These are phyloP conservation scores for Thermophis baileyi DNA, from an alignment of 2,113 vertebrate genomes.

Conservation along the genomic window DNA sequence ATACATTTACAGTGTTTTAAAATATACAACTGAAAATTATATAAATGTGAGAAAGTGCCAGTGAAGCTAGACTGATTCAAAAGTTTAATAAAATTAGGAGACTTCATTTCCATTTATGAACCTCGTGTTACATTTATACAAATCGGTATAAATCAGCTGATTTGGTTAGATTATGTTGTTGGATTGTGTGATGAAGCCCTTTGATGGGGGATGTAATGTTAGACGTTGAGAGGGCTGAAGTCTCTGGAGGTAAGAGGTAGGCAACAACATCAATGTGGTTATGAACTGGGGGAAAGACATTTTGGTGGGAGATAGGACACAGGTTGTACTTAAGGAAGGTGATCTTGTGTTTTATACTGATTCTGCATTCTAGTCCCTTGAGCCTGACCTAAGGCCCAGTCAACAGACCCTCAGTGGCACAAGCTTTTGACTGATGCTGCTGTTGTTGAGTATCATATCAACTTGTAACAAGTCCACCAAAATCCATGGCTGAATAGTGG, in stretches of 20 bases:
- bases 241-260: background rate
- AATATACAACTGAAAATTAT: constrained; percentile 36
- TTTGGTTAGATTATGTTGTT: background rate
- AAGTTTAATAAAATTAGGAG: constrained; percentile 47
- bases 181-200: background rate
- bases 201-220: background rate
- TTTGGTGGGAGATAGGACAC: background rate
- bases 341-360: background rate
- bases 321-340: background rate
- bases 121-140: background rate
- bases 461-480: background rate
- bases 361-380: background rate
- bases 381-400: background rate
- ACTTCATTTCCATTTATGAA: constrained; percentile 29
- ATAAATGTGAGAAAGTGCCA: constrained; percentile 44
- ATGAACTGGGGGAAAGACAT: background rate
- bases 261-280: background rate
- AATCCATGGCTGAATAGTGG: background rate
- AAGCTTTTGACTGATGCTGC: background rate
- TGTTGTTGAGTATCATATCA: background rate
- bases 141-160: background rate
- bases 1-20: constrained; percentile 34
- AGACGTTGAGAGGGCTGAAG: background rate
- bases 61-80: constrained; percentile 27
- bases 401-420: background rate